Percentiles rank a stretch among this genome's conserved stretches.
Evolutionary conservation across 1,140 invertebrate species (phyloP).

Genomic region (Littorina saxatilis): DNA sequence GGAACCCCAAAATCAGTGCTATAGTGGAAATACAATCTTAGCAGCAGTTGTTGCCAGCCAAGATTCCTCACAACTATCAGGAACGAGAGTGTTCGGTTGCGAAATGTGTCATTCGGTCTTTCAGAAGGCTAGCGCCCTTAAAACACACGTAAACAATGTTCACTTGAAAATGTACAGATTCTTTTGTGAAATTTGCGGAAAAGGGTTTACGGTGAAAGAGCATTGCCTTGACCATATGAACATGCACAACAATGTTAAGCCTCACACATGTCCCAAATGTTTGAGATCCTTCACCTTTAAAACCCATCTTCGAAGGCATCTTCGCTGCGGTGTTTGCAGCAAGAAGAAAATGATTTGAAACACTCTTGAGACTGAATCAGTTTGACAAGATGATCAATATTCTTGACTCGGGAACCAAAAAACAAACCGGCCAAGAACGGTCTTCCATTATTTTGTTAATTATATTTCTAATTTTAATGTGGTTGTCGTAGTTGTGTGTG

Average conservation of each 20-base stretch:
- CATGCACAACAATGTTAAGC: slow-evolving; percentile 32
- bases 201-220: slow-evolving; percentile 7
- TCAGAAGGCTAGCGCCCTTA: neutral
- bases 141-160: neutral
- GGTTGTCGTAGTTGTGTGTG: too few species aligned
- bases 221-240: slow-evolving; percentile 29
- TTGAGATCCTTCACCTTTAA: neutral
- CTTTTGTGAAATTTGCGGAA: slow-evolving; percentile 6
- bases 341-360: neutral
- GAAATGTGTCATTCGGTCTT: neutral
- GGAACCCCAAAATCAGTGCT: too few species aligned
- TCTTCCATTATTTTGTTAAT: too few species aligned
- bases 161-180: neutral
- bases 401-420: too few species aligned
- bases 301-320: neutral
- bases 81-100: neutral
- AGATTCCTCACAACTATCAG: too few species aligned
- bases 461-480: too few species aligned
- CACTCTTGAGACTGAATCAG: too few species aligned
- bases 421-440: too few species aligned
- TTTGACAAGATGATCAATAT: too few species aligned
- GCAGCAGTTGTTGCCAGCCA: too few species aligned
- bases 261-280: slow-evolving; percentile 26
- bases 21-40: too few species aligned
- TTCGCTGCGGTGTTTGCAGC: neutral